Evolutionary conservation across 2,888 invertebrate species (phyloP), one percentile per base, ranked within the genome.

Genomic region (Coecobrya sp.): DNA sequence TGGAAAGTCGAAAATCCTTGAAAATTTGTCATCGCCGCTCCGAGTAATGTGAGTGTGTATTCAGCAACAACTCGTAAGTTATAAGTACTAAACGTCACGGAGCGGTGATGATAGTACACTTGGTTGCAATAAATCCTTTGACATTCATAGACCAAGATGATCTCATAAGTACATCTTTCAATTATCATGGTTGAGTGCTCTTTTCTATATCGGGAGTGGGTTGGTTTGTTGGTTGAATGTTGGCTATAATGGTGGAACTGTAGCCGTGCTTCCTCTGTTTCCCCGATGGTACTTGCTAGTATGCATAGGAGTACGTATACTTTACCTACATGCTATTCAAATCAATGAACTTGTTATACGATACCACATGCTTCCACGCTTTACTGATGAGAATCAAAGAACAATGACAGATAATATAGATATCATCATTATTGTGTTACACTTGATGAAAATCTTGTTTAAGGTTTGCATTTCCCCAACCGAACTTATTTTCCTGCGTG

Each of bases 121-220:
- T 65, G 59, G 86, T 86, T 65, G 86, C 42, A 86, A 81, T 86
- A 91, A 91, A 91, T 91, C 91, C 81, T 91, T 86, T 91, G 91
- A 91, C 91, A 91, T 79, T 86, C 86, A 91, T 81, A 86, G 81
- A 86, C 45, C 65, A 27, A 79, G 81, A 86, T 91, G 91, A 91
- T 91, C 81, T 86, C 86, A 81, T 86, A 91, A 91, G 91, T 55
- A 81, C 91, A 91, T 91, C 91, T 76, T 91, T 86, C 86, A 91
- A 81, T 86, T 86, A 91, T 55, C 86, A 86, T 70, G 91, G 79
- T 25, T 91, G 79, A 91, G 70, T 76, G 76, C 85, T 55, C 76
- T 42, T 13, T 52, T 55, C 16, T 59, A 16, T 55, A 73, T 81
- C 10, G 88, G 49, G 65, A 89, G 13, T 68, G 30, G 10, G 25